Base-by-base conservation (phyloP, 2,113 vertebrate genomes). In the Chloebia gouldiae region DNA sequence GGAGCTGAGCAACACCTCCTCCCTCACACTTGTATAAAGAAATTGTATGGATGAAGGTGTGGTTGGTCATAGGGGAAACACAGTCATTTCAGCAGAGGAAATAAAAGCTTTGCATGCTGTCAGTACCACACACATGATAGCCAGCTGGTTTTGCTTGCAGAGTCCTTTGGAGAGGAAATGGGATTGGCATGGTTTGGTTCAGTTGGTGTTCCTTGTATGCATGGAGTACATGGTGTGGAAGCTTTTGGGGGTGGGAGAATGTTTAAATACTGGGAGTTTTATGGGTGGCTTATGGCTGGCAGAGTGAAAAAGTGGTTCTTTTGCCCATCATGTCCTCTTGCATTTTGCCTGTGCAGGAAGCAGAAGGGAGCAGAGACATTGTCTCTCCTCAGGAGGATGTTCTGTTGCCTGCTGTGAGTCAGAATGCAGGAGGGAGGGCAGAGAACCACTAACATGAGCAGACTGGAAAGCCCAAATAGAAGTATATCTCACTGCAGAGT, bases 221-320 rank as follows among this genome's bases (percentile, higher is more conserved):
- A 7, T 53, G 77, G 89, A 66, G 81, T 90, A 88, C 91, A 91
- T 35, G 61, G 76, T 83, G 63, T 93, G 90, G 96, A 94, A 97
- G 91, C 72, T 75, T 91, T 95, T 93, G 80, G 81, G 40, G 82
- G 88, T 89, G 91, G 81, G 79, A 10, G 50, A 95, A 87, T 86
- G 93, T 95, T 95, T 86, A 70, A 71, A 27, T 75, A 68, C 76
- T 60, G 95, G 81, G 96, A 81, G 85, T 90, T 37, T 88, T 92
- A 19, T 65, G 15, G 83, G 60, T 57, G 59, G 93, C 73, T 95
- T 90, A n/a, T 65, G 85, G 83, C 84, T 89, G 88, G 42, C 68
- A 57, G 42, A 54, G 39, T 47, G 17, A 44, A 72, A 45, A 51
- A 51, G 68, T 10, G 1, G n/a, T 54, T 66, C 33, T n/a, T n/a